phyloP scores from a whole-genome alignment of 2,113 vertebrate species.

The Anseranas semipalmata region DNA sequence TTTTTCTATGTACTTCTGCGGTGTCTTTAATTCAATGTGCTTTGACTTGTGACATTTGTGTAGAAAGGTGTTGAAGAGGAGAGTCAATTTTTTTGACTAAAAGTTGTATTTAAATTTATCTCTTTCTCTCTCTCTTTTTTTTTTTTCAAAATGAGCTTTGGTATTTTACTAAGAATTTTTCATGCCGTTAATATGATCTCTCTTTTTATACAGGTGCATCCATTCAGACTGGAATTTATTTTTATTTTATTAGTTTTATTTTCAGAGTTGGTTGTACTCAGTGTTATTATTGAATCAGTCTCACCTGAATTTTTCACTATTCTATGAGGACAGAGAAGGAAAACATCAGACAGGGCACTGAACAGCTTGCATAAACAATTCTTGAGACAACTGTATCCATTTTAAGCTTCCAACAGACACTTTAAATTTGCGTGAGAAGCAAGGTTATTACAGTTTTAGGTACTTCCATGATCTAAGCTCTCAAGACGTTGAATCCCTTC shows the following conservation, averaged over 20 bases:
- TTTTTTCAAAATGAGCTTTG: not conserved
- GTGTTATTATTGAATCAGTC: not conserved
- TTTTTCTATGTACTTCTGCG: not conserved
- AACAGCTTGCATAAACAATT: slow-evolving; percentile 1
- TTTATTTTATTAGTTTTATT: not conserved
- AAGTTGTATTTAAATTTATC: not conserved
- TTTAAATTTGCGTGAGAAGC: slow-evolving; percentile 10
- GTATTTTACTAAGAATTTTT: not conserved
- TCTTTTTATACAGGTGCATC: not conserved
- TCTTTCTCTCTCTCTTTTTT: not conserved
- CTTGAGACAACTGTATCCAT: not conserved
- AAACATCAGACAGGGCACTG: not conserved
- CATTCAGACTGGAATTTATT: not conserved
- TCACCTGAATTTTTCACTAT: not conserved
- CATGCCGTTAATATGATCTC: not conserved
- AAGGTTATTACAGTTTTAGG: not conserved
- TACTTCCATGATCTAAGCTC: slow-evolving; percentile 44
- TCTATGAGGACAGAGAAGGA: not conserved
- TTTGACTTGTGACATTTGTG: not conserved
- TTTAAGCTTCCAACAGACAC: not conserved
- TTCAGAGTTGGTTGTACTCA: not conserved
- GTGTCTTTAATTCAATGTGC: not conserved
- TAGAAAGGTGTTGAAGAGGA: not conserved
- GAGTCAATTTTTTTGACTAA: not conserved
- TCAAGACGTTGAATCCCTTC: not conserved